Percentiles rank a stretch among this genome's conserved stretches.
These are phyloP conservation scores for Erannis defoliaria DNA, from an alignment of 2,888 invertebrate species.

Conservation along the genomic window DNA sequence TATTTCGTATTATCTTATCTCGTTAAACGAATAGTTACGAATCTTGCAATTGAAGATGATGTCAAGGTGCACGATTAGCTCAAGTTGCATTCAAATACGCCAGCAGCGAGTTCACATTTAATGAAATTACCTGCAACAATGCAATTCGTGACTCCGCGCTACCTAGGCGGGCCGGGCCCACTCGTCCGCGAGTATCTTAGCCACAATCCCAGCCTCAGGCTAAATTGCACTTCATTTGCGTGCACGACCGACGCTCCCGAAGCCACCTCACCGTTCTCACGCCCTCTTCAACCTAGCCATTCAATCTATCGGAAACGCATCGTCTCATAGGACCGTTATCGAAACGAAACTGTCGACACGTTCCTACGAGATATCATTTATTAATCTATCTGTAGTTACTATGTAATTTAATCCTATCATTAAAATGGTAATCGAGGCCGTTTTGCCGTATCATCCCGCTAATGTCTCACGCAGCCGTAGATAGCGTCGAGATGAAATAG, in stretches of 20 bases:
- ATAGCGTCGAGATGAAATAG: conserved; percentile 61
- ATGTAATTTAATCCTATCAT: conserved; percentile 60
- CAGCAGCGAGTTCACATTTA: conserved; percentile 54
- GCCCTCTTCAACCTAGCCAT: conserved; percentile 61
- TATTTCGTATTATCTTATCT: neutral
- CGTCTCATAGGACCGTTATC: conserved; percentile 60
- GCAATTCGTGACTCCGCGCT: conserved; percentile 66
- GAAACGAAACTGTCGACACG: conserved; percentile 61
- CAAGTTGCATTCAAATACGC: conserved; percentile 35
- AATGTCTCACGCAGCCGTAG: conserved; percentile 64
- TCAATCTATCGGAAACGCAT: conserved; percentile 53
- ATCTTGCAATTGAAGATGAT: neutral
- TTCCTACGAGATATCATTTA: conserved; percentile 60
- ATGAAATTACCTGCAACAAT: conserved; percentile 77
- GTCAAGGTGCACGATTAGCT: conserved; percentile 29
- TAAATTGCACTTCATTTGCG: conserved; percentile 81
- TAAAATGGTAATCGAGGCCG: conserved; percentile 58
- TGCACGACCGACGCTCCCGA: conserved; percentile 67
- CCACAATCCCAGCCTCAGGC: conserved; percentile 66
- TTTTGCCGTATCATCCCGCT: conserved; percentile 70
- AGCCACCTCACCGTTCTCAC: conserved; percentile 69
- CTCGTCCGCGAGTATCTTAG: conserved; percentile 62
- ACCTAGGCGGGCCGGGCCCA: conserved; percentile 45
- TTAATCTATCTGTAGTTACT: conserved; percentile 56
- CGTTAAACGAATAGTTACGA: conserved; percentile 7